A percentile compares a stretch with the other conserved stretches of the same genome.
Evolutionary conservation across 2,888 invertebrate genomes (phyloP).

Genomic region (Corbicula japonica): DNA sequence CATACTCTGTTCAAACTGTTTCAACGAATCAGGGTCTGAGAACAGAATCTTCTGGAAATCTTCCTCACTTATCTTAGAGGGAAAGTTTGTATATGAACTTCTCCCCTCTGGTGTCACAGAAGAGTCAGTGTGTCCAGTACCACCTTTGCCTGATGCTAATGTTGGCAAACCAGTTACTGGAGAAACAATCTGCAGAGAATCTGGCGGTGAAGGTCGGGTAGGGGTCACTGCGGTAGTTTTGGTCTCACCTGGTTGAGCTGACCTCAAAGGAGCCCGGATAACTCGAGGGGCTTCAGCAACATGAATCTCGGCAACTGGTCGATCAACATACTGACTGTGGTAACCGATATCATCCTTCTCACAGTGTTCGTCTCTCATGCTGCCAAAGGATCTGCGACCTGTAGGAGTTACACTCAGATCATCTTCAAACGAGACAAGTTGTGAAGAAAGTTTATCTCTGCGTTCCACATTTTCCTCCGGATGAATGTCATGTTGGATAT

Average conservation of each 20-base stretch:
- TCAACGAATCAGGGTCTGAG: conserved; percentile 63
- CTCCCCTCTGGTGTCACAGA: conserved; percentile 1
- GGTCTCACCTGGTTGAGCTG: conserved; percentile 4
- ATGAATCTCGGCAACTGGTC: conserved; percentile 71
- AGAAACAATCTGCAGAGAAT: conserved; percentile 58
- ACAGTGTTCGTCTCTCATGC: conserved; percentile 54
- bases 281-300: conserved; percentile 71
- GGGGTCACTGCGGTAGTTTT: conserved; percentile 41
- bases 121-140: background rate
- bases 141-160: background rate
- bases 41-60: conserved; percentile 64
- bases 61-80: conserved; percentile 61
- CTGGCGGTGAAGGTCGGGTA: conserved; percentile 57
- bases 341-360: conserved; percentile 9
- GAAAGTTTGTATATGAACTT: conserved; percentile 33
- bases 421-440: conserved; percentile 57
- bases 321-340: conserved; percentile 66
- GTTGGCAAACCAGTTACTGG: conserved; percentile 21
- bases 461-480: conserved; percentile 16
- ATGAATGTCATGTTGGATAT: conserved; percentile 48
- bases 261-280: conserved; percentile 66
- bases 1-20: conserved; percentile 66
- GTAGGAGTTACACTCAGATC: conserved; percentile 56
- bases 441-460: conserved; percentile 40
- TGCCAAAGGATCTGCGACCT: conserved; percentile 61